These are phyloP conservation scores for Nemurella pictetii DNA, from an alignment of 2,888 invertebrate genomes.

Conservation along the genomic window DNA sequence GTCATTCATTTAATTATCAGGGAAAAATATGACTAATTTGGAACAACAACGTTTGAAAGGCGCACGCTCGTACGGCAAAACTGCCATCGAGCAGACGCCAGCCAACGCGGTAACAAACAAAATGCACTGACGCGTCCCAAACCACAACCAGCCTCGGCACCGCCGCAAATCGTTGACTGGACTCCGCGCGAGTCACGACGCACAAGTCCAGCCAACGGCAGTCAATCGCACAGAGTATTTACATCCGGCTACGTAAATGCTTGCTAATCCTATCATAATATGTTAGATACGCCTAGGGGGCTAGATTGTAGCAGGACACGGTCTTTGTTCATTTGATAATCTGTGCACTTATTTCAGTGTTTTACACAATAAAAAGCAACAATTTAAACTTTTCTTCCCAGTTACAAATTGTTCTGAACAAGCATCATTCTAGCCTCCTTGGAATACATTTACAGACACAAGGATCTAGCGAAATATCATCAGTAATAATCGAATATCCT, in stretches of 20 bases:
- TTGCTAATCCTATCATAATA: background rate
- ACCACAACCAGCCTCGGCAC: background rate
- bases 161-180: background rate
- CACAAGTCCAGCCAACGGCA: too few species aligned
- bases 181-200: too few species aligned
- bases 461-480: background rate
- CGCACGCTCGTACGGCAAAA: background rate
- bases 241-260: background rate
- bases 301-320: background rate
- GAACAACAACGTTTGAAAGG: slow-evolving; percentile 7
- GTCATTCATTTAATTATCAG: slow-evolving; percentile 25
- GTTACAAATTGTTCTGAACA: too few species aligned
- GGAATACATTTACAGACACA: background rate
- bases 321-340: too few species aligned
- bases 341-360: too few species aligned
- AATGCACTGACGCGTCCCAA: slow-evolving; percentile 23
- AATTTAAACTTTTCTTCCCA: too few species aligned
- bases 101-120: background rate
- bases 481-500: background rate
- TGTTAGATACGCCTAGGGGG: background rate
- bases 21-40: slow-evolving; percentile 21
- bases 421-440: background rate
- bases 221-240: background rate
- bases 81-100: background rate
- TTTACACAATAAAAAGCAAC: too few species aligned